Base-by-base conservation (phyloP, 2,113 vertebrate genomes). In the Antigone vipio region DNA sequence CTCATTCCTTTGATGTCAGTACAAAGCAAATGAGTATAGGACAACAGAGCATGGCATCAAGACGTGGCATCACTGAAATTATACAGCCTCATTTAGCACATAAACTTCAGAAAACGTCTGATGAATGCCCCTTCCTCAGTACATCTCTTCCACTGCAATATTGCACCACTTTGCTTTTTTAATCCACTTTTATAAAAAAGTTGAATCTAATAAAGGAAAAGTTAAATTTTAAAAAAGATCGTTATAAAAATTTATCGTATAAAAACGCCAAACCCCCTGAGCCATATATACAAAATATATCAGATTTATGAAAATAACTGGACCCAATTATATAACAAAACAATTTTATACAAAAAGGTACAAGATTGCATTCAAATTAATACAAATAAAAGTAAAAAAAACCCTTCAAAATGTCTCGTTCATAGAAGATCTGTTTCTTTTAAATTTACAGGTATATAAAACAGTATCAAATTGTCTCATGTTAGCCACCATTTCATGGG, bases 281-380 rank as follows among this genome's bases (percentile, higher is more conserved):
- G 66, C 95, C 93, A 95, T 97, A 98, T 98, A 97, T 98, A 98
- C 97, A 98, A 98, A 98, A 98, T 83, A 87, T 73, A 91, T 84
- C 93, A 83, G 75, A 91, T 97, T 85, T 97, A 97, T 95, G 97
- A 98, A 98, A 98, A 98, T 98, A 98, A 98, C 44, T 91, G 96
- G 95, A 98, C 95, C 95, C 93, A 88, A 97, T 97, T 97, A 97
- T 93, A 64, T 97, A 97, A 98, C 92, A 98, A 97, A 98, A 97
- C 93, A 91, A 97, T 97, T 98, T 97, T 97, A 93, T 98, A 98
- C 97, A 97, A 98, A 98, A 98, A 97, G 88, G 72, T 96, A 96
- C 75, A 97, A 91, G 94, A 94, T 9, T 95, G 94, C 94, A 86
- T 97, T 97, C 88, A 98, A 97, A 97, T 95, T 77, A 98, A 97